These are phyloP conservation scores for Hyposoter dolosus DNA, from an alignment of 2,888 invertebrate genomes.

Conservation along the genomic window DNA sequence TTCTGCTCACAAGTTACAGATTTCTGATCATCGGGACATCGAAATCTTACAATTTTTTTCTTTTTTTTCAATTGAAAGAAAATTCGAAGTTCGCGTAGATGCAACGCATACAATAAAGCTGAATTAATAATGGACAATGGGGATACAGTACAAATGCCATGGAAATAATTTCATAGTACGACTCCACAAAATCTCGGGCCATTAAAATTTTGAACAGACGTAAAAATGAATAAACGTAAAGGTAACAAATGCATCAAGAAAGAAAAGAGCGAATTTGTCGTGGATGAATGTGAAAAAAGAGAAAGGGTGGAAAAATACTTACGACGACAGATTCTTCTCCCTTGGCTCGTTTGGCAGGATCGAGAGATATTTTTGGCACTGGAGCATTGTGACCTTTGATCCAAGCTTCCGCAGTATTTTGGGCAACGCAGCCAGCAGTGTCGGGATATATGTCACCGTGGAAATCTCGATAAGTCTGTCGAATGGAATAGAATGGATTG, in stretches of 20 bases:
- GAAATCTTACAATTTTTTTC: neutral
- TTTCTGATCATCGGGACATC: conserved; percentile 2
- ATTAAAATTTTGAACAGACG: conserved; percentile 8
- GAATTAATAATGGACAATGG: conserved; percentile 37
- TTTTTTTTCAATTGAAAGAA: conserved; percentile 63
- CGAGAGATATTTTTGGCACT: conserved; percentile 93
- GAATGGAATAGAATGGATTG: conserved; percentile 69
- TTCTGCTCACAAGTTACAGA: neutral
- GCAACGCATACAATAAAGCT: conserved; percentile 39
- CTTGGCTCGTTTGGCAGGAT: conserved; percentile 90
- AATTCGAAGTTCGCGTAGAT: conserved; percentile 59
- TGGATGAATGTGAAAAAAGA: neutral
- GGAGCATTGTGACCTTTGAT: conserved; percentile 90
- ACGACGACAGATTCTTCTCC: conserved; percentile 88
- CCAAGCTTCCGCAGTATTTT: conserved; percentile 94
- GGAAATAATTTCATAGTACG: conserved; percentile 42
- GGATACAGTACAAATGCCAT: conserved; percentile 35
- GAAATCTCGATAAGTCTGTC: conserved; percentile 95
- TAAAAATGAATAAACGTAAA: neutral
- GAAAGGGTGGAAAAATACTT: conserved; percentile 80
- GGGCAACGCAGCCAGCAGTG: conserved; percentile 92
- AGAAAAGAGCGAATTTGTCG: neutral
- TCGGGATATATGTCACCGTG: conserved; percentile 98
- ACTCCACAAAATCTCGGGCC: conserved; percentile 6
- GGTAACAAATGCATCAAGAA: neutral